Percentiles rank a stretch among this genome's conserved stretches.
These are phyloP conservation scores for Sclerurus mexicanus DNA, from an alignment of 2,113 vertebrate species.

Conservation along the genomic window DNA sequence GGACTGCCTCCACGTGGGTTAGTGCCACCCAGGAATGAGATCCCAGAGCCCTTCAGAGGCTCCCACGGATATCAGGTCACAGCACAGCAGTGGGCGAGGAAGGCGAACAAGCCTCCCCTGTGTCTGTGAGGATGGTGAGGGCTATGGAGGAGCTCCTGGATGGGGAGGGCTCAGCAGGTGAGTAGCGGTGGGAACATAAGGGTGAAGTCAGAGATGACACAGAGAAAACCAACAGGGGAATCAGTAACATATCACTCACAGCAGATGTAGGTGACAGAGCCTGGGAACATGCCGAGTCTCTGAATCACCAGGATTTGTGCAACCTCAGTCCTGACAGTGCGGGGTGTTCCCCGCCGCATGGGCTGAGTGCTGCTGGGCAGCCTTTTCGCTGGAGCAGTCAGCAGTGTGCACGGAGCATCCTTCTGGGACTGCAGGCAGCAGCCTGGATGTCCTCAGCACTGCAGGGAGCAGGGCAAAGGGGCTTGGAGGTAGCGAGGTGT, in stretches of 20 bases:
- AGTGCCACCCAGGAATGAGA: background rate
- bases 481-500: background rate
- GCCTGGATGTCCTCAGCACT: background rate
- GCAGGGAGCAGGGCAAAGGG: background rate
- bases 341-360: fast-evolving
- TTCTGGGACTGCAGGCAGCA: background rate
- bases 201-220: background rate
- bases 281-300: background rate
- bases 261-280: background rate
- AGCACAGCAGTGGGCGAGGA: fast-evolving
- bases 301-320: background rate
- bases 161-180: background rate
- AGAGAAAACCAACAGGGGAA: background rate
- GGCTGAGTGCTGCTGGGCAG: background rate
- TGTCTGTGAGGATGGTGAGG: fast-evolving
- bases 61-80: background rate
- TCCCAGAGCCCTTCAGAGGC: background rate
- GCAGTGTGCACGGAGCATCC: background rate
- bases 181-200: background rate
- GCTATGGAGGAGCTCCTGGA: background rate
- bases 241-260: fast-evolving
- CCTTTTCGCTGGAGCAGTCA: fast-evolving
- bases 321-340: background rate
- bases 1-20: background rate
- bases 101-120: background rate